phyloP scores from a whole-genome alignment of 2,797 vertebrate species.

The Enteromius trimaculatus region DNA sequence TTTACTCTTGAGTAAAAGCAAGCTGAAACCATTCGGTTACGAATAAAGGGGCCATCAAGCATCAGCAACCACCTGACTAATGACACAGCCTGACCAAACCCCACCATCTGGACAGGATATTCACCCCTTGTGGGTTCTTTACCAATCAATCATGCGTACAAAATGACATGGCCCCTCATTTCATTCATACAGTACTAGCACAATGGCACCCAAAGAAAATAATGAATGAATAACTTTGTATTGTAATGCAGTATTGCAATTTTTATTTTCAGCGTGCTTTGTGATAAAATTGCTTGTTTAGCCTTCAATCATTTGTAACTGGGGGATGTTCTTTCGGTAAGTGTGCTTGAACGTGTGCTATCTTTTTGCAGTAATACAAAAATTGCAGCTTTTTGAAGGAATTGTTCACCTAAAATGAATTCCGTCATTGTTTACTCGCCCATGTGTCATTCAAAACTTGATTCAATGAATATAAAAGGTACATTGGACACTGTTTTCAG shows the following conservation, averaged over 20 bases:
- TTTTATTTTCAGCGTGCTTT: background rate
- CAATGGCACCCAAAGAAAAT: constrained; percentile 29
- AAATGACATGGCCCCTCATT: constrained; percentile 51
- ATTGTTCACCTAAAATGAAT: background rate
- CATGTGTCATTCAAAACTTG: background rate
- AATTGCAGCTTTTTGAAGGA: background rate
- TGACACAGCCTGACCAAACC: constrained; percentile 51
- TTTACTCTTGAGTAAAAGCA: constrained; percentile 44
- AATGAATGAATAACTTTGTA: constrained; percentile 44
- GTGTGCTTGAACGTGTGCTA: background rate
- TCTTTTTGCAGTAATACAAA: background rate
- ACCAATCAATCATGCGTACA: constrained; percentile 58
- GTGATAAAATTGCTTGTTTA: constrained; percentile 7
- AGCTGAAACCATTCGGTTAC: background rate
- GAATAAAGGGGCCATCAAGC: constrained; percentile 47
- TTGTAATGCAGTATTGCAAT: background rate
- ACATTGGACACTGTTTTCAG: background rate
- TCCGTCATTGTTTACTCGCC: background rate
- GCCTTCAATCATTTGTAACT: constrained; percentile 11
- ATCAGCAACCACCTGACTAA: constrained; percentile 56
- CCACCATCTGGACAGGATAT: constrained; percentile 60
- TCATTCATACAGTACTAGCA: constrained; percentile 51
- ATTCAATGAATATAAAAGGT: background rate
- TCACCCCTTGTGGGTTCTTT: constrained; percentile 50
- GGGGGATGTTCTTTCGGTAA: background rate